phyloP scores from a whole-genome alignment of 2,113 vertebrate genomes.

The Maccullochella peelii region DNA sequence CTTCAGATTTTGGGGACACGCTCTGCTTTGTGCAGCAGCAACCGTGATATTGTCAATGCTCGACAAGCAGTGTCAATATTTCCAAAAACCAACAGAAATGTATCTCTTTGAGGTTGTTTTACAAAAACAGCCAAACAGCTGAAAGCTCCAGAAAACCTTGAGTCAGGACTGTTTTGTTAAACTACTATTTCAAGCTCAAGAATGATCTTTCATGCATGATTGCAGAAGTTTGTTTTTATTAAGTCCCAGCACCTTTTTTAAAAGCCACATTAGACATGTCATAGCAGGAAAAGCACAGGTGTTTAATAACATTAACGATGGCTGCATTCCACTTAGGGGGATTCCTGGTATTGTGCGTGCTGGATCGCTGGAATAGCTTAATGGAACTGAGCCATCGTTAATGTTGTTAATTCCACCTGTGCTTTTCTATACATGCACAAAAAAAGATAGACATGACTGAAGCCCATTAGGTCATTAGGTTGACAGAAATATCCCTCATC shows the following conservation, averaged over 20 bases:
- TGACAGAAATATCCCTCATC: constrained; percentile 16
- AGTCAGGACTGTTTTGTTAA: neutral
- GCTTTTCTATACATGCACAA: neutral
- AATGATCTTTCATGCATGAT: too few relatives aligned
- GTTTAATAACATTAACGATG: constrained; percentile 1
- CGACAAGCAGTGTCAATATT: constrained; percentile 8
- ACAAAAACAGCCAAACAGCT: neutral
- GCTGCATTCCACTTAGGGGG: neutral
- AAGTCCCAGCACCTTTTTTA: neutral
- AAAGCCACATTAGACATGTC: neutral
- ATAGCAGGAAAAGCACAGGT: neutral
- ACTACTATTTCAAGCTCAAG: too few relatives aligned
- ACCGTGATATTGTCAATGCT: neutral
- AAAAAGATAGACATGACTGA: constrained; percentile 14
- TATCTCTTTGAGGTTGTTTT: neutral
- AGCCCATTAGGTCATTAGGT: constrained; percentile 26
- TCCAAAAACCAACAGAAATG: neutral
- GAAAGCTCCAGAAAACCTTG: too few relatives aligned
- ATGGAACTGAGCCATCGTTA: neutral
- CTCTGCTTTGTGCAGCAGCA: constrained; percentile 8
- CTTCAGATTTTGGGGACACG: neutral
- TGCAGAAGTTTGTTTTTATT: neutral
- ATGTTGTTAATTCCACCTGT: neutral
- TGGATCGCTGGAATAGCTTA: neutral
- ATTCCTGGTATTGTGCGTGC: neutral